These are phyloP conservation scores for Dipus sagitta DNA, from an alignment of 2,797 vertebrate genomes.

Conservation along the genomic window DNA sequence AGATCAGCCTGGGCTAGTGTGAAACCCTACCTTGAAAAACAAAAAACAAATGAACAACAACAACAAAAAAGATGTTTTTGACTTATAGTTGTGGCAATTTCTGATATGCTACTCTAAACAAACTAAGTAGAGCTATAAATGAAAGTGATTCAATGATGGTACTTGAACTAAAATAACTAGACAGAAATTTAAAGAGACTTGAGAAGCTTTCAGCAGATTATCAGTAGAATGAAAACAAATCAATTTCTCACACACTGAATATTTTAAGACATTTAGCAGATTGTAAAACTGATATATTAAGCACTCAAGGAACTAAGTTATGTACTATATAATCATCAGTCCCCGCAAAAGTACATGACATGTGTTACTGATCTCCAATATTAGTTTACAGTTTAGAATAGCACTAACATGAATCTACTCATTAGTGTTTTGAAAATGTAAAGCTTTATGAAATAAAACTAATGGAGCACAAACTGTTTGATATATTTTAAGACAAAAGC, in stretches of 20 bases:
- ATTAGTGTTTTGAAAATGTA: neutral
- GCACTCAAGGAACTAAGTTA: constrained; percentile 5
- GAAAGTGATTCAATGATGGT: constrained; percentile 49
- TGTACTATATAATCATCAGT: neutral
- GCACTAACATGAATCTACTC: neutral
- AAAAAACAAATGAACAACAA: no score
- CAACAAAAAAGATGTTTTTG: neutral
- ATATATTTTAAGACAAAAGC: constrained; percentile 44
- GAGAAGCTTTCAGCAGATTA: constrained; percentile 32
- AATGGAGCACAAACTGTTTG: neutral
- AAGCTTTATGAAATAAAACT: neutral
- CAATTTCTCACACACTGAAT: neutral
- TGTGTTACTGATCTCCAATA: neutral
- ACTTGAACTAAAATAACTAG: constrained; percentile 53
- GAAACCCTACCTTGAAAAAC: no score
- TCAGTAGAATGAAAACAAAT: constrained; percentile 24
- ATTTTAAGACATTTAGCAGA: neutral
- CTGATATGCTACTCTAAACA: neutral
- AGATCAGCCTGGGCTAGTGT: no score
- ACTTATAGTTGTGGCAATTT: neutral
- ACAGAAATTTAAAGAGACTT: constrained; percentile 49
- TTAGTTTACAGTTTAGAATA: constrained; percentile 6
- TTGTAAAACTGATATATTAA: neutral
- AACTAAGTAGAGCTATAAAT: neutral
- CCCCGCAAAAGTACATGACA: neutral